A percentile compares a stretch with the other conserved stretches of the same genome.
Evolutionary conservation across 2,797 vertebrate genomes (phyloP).

Genomic region (Apodemus agrarius): DNA sequence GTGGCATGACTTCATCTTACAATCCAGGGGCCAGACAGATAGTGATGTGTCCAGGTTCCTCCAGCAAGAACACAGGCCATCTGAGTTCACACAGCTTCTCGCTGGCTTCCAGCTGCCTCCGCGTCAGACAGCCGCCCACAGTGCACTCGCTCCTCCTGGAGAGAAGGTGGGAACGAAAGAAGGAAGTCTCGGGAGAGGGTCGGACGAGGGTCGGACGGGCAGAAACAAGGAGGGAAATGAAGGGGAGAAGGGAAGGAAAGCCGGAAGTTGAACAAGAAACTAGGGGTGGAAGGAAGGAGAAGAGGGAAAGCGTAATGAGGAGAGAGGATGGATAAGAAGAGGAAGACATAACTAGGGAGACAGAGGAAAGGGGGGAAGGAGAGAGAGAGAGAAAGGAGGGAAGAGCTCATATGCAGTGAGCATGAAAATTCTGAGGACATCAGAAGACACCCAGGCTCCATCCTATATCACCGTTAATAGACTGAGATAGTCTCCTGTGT

Average conservation of each 20-base stretch:
- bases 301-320: too few species aligned
- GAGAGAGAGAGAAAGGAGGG: fast-evolving
- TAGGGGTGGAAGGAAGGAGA: too few species aligned
- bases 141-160: fast-evolving
- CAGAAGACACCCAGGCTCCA: neutral
- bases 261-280: too few species aligned
- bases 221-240: too few species aligned
- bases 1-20: neutral
- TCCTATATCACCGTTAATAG: neutral
- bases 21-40: neutral
- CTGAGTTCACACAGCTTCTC: neutral
- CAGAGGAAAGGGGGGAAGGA: too few species aligned
- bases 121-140: neutral
- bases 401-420: neutral
- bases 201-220: fast-evolving
- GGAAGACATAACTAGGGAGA: fast-evolving
- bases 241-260: fast-evolving
- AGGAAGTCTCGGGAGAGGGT: fast-evolving
- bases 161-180: neutral
- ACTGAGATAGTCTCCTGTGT: neutral
- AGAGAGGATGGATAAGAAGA: too few species aligned
- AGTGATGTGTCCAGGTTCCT: neutral
- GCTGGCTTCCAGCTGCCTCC: neutral
- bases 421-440: neutral
- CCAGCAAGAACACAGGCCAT: neutral